Evolutionary conservation across 2,113 vertebrate genomes (phyloP), one percentile per base, ranked within the genome.

Genomic region (Pogonocichla stellata): DNA sequence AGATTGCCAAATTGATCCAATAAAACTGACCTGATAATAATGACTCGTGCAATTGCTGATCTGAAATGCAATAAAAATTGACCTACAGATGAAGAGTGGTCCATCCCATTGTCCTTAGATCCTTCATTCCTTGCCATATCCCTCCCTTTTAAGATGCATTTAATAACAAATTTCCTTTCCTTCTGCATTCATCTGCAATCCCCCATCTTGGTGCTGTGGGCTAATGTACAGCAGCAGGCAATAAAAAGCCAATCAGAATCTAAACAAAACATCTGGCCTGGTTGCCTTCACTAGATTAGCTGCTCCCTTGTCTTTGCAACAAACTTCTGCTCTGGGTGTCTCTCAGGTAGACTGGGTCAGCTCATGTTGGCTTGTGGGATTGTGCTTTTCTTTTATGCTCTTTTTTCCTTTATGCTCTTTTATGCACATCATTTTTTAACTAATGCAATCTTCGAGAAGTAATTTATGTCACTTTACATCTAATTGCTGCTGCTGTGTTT

Each of bases 1-100:
- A 94, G 81, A 79, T 77, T 92, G 83, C 88, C 95, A 96, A 88
- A 96, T 79, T 45, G 77, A 88, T 95, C 95, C 93, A 96, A 86
- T 95, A 95, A 95, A 94, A 96, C 67, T 83, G 82, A 86, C 92
- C 86, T 5, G 26, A 71, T 92, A 58, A 91, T 92, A 92, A 92
- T 34, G 88, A 80, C 88, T 64, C 45, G 13, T 0, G 34, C 65
- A 77, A 90, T 15, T 84, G 77, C 93, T 95, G 93, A 94, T 94
- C 80, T 92, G 92, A 94, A 94, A 86, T 88, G 80, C 90, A 93
- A 84, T 96, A 81, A 96, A 96, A 94, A 80, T 80, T 93, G 85
- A 94, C 93, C 93, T 92, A 36, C 40, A 80, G 75, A 83, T 88
- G 88, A 90, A 73, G 71, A 94, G 67, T 54, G 71, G 74, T 56